Conservation (phyloP, 2,888 invertebrate species). For the Lottia gigantea region DNA sequence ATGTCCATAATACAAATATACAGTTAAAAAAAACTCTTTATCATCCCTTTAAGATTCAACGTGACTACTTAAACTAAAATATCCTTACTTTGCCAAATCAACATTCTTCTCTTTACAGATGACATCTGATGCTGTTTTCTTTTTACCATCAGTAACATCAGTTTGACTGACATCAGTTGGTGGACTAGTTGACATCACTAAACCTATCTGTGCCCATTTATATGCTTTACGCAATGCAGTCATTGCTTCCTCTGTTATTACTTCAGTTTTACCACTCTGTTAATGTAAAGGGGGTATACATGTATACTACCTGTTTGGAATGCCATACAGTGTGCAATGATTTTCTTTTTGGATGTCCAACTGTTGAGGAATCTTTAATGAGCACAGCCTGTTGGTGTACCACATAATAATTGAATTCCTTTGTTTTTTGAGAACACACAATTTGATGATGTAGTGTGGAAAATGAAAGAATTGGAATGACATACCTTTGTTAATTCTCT, state of each 20-base stretch:
- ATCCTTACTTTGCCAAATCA: constrained; percentile 60
- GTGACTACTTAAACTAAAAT: no score
- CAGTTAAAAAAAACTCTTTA: no score
- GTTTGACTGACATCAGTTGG: constrained; percentile 52
- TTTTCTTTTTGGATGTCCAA: no score
- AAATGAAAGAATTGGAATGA: not conserved
- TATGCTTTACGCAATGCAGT: constrained; percentile 64
- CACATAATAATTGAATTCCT: no score
- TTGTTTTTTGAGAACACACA: no score
- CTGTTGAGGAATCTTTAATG: no score
- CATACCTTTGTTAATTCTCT: constrained; percentile 63
- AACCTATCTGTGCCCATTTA: constrained; percentile 67
- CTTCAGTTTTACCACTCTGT: constrained; percentile 62
- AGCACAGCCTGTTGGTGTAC: no score
- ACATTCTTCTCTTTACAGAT: constrained; percentile 67
- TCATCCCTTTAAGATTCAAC: no score
- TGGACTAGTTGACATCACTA: constrained; percentile 65
- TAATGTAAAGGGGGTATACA: not conserved
- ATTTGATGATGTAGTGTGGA: no score
- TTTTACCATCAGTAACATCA: constrained; percentile 42
- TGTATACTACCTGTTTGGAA: no score
- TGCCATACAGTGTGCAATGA: no score
- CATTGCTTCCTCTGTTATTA: constrained; percentile 66
- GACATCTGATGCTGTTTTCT: constrained; percentile 62
- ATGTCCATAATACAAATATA: no score